phyloP scores from a whole-genome alignment of 2,797 vertebrate species.

The Australoheros facetus region DNA sequence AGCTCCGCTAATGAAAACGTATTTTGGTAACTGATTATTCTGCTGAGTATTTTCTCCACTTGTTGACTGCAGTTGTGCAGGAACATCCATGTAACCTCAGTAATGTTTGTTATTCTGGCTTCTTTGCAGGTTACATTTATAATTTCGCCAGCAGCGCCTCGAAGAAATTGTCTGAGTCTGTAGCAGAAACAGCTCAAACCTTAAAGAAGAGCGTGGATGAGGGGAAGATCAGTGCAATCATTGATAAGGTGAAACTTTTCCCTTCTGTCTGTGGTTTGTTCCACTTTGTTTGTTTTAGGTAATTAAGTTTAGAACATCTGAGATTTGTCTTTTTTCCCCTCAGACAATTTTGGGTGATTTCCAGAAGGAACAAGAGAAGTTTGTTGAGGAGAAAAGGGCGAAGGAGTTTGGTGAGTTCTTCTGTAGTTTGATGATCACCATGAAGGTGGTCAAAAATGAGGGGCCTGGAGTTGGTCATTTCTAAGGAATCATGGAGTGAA shows the following conservation, averaged over 20 bases:
- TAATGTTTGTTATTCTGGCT: background rate
- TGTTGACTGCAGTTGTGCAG: background rate
- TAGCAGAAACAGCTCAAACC: slow-evolving; percentile 89
- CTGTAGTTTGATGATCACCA: background rate
- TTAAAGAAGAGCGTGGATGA: slow-evolving; percentile 93
- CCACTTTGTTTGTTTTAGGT: background rate
- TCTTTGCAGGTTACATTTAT: slow-evolving; percentile 85
- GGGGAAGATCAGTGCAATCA: slow-evolving; percentile 89
- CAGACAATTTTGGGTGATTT: slow-evolving; percentile 96
- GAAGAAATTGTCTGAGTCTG: slow-evolving; percentile 91
- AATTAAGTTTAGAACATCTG: background rate
- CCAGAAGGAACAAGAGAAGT: slow-evolving; percentile 94
- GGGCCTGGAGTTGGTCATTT: no score
- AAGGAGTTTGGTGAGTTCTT: slow-evolving; percentile 82
- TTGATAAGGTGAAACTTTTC: slow-evolving; percentile 86
- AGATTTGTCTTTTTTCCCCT: slow-evolving; percentile 35
- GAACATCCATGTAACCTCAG: background rate
- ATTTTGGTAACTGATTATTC: background rate
- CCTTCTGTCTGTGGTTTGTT: slow-evolving; percentile 1
- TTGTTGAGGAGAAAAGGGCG: slow-evolving; percentile 89
- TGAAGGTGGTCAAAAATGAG: background rate
- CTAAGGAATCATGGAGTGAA: no score
- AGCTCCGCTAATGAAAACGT: background rate
- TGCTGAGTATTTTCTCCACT: background rate
- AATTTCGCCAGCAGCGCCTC: slow-evolving; percentile 89